Base-by-base conservation (phyloP, 1,140 invertebrate genomes). In the Chironomus tepperi region DNA sequence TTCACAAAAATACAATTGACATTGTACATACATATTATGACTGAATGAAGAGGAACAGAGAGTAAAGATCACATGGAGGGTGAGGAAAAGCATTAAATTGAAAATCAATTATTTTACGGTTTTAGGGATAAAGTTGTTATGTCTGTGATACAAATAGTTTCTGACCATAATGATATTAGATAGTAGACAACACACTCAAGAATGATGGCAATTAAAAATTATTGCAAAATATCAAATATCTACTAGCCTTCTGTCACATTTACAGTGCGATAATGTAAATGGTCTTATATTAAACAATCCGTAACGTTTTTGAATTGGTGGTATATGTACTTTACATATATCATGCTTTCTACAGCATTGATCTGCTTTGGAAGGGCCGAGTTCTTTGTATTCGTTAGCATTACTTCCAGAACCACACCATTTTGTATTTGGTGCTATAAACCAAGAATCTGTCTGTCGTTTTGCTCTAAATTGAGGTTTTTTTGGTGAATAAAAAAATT, bases 221-320 rank as follows among this genome's bases (percentile, higher is more conserved):
- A 65, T 3, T 16, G 15, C 74, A 47, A 67, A 75, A 78, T 75
- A 75, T 34, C 21, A 75, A 73, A 75, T 18, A 16, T 64, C 47
- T 77, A 83, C 84, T 84, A 85, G 94, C 92, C 90, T 93, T 82
- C 87, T 86, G 84, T 96, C 94, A 82, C 94, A 96, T 73, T 84
- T 85, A 83, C 94, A 96, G 79, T 94, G 91, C 75, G 91, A 93
- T n/a, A 95, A 83, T 7, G 93, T 95, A 83, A 91, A 92, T 43
- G 92, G 90, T 73, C 89, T 86, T 80, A 86, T 88, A 85, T 96
- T 96, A 86, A 92, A 91, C 75, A 90, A 84, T 75, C 88, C 88
- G 81, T 88, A 94, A 78, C 86, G 86, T 74, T 85, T 86, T 16
- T 86, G 86, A 79, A 94, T 88, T 15, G 86, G 87, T 42, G 87